phyloP scores from a whole-genome alignment of 2,888 invertebrate species.

The Opisthograptis luteolata region DNA sequence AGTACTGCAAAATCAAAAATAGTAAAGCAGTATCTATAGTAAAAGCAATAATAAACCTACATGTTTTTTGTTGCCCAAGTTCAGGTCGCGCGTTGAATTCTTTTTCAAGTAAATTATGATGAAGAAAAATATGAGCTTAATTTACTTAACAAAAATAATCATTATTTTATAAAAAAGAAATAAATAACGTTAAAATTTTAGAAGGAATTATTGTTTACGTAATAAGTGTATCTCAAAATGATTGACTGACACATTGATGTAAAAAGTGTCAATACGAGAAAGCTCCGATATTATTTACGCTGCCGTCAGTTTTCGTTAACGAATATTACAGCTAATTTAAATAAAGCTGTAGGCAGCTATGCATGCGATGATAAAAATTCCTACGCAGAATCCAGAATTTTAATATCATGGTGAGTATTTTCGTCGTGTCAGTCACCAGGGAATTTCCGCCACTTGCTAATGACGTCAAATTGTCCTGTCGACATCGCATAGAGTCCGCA shows the following conservation, averaged over 20 bases:
- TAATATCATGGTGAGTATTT: slow-evolving; percentile 51
- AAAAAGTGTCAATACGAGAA: no score
- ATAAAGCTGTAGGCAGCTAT: slow-evolving; percentile 11
- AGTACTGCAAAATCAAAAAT: no score
- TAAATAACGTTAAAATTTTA: neutral
- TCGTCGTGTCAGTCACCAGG: slow-evolving; percentile 43
- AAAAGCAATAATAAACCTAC: no score
- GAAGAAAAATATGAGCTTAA: no score
- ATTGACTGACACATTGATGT: slow-evolving; percentile 2
- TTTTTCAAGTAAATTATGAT: slow-evolving; percentile 1
- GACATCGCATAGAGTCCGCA: slow-evolving; percentile 56
- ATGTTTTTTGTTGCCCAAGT: neutral
- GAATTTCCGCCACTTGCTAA: slow-evolving; percentile 70
- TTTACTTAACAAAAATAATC: neutral
- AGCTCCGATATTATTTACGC: neutral
- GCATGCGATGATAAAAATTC: slow-evolving; percentile 18
- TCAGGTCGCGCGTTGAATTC: slow-evolving; percentile 15
- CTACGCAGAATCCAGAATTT: slow-evolving; percentile 39
- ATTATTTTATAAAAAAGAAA: neutral
- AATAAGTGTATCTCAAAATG: no score
- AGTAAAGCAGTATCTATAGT: no score
- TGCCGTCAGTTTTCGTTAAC: slow-evolving; percentile 8
- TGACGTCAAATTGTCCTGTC: slow-evolving; percentile 64
- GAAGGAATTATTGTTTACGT: neutral
- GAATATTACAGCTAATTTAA: slow-evolving; percentile 13